These are phyloP conservation scores for Cephalopachus bancanus DNA, from an alignment of 2,797 vertebrate genomes.

Conservation along the genomic window DNA sequence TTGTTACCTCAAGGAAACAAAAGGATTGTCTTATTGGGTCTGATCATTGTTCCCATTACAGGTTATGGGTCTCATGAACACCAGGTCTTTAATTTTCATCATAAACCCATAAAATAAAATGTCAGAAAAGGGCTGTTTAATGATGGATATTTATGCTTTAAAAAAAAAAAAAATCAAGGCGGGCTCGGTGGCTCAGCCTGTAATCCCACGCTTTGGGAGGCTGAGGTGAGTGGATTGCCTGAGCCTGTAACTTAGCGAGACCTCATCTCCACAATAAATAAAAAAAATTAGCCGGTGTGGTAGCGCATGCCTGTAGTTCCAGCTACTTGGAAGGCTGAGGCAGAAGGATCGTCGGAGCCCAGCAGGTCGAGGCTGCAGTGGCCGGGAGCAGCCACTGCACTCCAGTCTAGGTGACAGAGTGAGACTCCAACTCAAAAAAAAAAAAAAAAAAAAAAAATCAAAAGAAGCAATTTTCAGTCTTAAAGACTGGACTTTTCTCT, in stretches of 20 bases:
- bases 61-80: neutral
- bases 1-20: conserved; percentile 43
- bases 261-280: too few relatives aligned
- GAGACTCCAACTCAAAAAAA: neutral
- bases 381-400: too few relatives aligned
- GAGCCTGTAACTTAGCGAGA: too few relatives aligned
- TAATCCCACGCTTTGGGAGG: too few relatives aligned
- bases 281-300: too few relatives aligned
- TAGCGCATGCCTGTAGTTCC: too few relatives aligned
- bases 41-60: neutral
- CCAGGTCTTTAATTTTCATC: neutral
- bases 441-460: neutral
- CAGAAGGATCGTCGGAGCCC: too few relatives aligned
- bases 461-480: neutral
- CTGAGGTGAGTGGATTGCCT: too few relatives aligned
- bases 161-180: neutral
- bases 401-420: too few relatives aligned
- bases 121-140: conserved; percentile 44
- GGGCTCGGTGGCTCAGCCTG: too few relatives aligned
- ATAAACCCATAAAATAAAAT: neutral
- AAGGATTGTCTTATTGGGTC: neutral
- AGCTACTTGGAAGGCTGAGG: too few relatives aligned
- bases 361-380: too few relatives aligned
- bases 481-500: neutral
- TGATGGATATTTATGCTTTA: neutral